These are phyloP conservation scores for Ceuthmochares aereus DNA, from an alignment of 2,113 vertebrate genomes.

Conservation along the genomic window DNA sequence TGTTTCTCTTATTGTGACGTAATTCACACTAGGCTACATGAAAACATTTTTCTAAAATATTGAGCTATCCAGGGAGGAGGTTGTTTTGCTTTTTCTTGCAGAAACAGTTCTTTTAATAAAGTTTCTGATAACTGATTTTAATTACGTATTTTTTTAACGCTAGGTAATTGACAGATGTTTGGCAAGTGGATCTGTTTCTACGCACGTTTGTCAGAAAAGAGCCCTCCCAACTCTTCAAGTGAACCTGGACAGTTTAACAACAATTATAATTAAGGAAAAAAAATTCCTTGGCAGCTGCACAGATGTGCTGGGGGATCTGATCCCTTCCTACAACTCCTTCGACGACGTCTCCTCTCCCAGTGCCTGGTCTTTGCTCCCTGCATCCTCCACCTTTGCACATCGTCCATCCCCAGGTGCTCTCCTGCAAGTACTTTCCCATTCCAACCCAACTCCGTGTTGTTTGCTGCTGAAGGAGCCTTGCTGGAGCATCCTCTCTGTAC, in stretches of 20 bases:
- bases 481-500: neutral
- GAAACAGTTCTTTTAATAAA: neutral
- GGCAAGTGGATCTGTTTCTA: neutral
- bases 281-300: neutral
- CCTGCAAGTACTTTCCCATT: neutral
- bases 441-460: rapidly evolving
- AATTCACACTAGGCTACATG: neutral
- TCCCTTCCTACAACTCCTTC: rapidly evolving
- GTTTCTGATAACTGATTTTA: neutral
- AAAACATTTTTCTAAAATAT: neutral
- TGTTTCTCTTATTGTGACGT: neutral
- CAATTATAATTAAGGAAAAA: too few species aligned
- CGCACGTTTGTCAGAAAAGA: neutral
- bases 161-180: neutral
- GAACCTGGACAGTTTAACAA: neutral
- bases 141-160: too few species aligned
- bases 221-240: neutral
- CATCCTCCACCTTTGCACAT: rapidly evolving
- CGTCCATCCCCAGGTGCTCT: rapidly evolving
- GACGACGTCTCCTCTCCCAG: neutral
- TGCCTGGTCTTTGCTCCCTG: neutral
- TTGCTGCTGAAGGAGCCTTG: rapidly evolving
- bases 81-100: neutral
- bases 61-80: rapidly evolving
- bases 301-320: neutral